Conservation (phyloP, 2,888 invertebrate genomes). For the Archaeoteleia sp. region DNA sequence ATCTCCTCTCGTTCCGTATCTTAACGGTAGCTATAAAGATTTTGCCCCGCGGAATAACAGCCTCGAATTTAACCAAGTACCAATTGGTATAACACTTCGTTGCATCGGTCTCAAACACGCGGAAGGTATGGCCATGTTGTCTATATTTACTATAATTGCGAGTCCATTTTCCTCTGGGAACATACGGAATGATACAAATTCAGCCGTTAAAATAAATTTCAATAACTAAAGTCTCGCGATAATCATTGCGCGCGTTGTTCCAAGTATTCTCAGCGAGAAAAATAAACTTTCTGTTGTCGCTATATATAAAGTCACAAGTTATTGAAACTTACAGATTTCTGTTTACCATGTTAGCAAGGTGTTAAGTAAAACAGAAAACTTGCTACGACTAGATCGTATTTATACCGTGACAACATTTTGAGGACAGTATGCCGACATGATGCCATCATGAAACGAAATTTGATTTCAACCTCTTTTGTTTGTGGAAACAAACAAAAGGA, state of each 20-base stretch:
- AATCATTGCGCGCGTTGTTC: neutral
- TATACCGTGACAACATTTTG: too few relatives aligned
- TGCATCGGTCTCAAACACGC: slow-evolving; percentile 13
- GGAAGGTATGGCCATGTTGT: slow-evolving; percentile 4
- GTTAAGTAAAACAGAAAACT: too few relatives aligned
- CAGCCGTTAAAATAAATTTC: slow-evolving; percentile 2
- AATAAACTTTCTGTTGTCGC: too few relatives aligned
- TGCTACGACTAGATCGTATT: too few relatives aligned
- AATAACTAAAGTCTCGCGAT: neutral
- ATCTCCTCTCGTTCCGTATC: slow-evolving; percentile 35
- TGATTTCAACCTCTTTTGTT: too few relatives aligned
- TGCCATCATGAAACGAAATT: too few relatives aligned
- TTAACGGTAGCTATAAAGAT: slow-evolving; percentile 43
- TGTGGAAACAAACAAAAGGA: too few relatives aligned
- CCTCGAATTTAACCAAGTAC: slow-evolving; percentile 25
- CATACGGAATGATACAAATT: slow-evolving; percentile 5
- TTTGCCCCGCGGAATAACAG: slow-evolving; percentile 22
- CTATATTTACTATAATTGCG: slow-evolving; percentile 8
- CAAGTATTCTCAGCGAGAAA: too few relatives aligned
- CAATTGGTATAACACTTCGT: slow-evolving; percentile 11
- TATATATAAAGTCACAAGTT: too few relatives aligned
- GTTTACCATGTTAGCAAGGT: slow-evolving; percentile 44
- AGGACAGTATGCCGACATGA: too few relatives aligned
- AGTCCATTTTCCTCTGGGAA: neutral
- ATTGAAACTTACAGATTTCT: slow-evolving; percentile 40